Evolutionary conservation across 1,140 invertebrate species (phyloP).

Genomic region (Drosophila elegans): DNA sequence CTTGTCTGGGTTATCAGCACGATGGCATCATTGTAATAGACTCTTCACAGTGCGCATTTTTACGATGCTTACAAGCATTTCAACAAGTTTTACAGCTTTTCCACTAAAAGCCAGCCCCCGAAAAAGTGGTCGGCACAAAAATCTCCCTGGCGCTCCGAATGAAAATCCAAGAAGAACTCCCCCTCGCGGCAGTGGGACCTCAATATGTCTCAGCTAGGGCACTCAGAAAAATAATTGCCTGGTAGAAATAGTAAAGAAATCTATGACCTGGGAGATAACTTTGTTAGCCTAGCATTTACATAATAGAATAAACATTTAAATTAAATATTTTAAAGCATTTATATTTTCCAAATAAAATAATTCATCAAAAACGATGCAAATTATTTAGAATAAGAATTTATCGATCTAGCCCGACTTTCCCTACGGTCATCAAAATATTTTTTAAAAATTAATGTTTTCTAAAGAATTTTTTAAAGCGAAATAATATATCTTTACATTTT

Average conservation of each 20-base stretch:
- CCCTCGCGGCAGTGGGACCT: constrained; percentile 8
- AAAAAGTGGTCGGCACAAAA: constrained; percentile 56
- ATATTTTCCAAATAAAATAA: too few relatives aligned
- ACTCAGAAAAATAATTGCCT: neutral
- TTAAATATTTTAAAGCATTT: too few relatives aligned
- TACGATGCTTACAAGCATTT: constrained; percentile 83
- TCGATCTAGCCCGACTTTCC: too few relatives aligned
- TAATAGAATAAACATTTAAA: too few relatives aligned
- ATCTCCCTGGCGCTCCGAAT: constrained; percentile 54
- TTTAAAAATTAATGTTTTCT: too few relatives aligned
- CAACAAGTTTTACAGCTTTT: constrained; percentile 84
- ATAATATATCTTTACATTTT: too few relatives aligned
- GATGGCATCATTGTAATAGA: constrained; percentile 81
- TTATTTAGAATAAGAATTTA: too few relatives aligned
- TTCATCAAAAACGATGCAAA: too few relatives aligned
- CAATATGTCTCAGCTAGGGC: neutral
- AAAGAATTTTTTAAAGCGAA: too few relatives aligned
- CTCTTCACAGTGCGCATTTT: constrained; percentile 74
- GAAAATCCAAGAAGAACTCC: constrained; percentile 51
- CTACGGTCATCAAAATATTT: too few relatives aligned
- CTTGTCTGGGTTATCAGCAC: constrained; percentile 58
- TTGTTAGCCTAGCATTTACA: too few relatives aligned
- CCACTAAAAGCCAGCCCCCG: constrained; percentile 76
- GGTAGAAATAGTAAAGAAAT: neutral
- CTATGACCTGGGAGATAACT: too few relatives aligned